Evolutionary conservation across 2,888 invertebrate species (phyloP).

Genomic region (Andrena chrysosceles): DNA sequence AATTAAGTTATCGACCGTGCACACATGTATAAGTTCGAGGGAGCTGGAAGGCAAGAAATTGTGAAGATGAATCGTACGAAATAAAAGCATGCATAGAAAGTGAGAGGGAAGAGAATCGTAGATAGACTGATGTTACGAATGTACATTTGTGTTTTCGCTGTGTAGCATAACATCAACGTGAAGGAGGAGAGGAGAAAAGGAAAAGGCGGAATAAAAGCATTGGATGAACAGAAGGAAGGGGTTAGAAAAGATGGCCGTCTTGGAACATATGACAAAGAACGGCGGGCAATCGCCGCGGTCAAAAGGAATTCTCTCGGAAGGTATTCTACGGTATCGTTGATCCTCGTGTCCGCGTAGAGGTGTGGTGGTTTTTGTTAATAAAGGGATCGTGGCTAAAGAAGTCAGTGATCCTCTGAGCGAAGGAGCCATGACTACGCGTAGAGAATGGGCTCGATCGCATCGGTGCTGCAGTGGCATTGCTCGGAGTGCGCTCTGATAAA

Average conservation of each 20-base stretch:
- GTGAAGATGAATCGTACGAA: neutral
- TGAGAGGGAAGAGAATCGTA: conserved; percentile 13
- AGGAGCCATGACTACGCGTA: conserved; percentile 86
- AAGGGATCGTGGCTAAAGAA: conserved; percentile 66
- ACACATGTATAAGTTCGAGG: neutral
- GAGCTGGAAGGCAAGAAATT: neutral
- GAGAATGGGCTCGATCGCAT: conserved; percentile 96
- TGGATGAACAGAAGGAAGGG: conserved; percentile 53
- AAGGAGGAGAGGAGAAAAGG: conserved; percentile 34
- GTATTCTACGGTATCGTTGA: conserved; percentile 65
- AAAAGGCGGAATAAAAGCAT: conserved; percentile 37
- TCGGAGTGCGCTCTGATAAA: conserved; percentile 95
- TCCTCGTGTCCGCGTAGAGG: conserved; percentile 44
- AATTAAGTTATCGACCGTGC: conserved; percentile 20
- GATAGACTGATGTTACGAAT: conserved; percentile 22
- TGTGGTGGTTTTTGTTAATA: conserved; percentile 34
- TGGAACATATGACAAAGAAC: conserved; percentile 84
- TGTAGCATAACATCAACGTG: conserved; percentile 32
- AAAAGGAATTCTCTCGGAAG: conserved; percentile 53
- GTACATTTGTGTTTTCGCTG: conserved; percentile 42
- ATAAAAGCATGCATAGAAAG: neutral
- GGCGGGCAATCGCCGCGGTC: conserved; percentile 75
- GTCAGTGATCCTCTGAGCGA: conserved; percentile 71
- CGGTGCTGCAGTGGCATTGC: conserved; percentile 97
- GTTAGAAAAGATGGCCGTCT: conserved; percentile 81